Conservation (phyloP, 2,797 vertebrate genomes). For the Hozukius guyotensis region DNA sequence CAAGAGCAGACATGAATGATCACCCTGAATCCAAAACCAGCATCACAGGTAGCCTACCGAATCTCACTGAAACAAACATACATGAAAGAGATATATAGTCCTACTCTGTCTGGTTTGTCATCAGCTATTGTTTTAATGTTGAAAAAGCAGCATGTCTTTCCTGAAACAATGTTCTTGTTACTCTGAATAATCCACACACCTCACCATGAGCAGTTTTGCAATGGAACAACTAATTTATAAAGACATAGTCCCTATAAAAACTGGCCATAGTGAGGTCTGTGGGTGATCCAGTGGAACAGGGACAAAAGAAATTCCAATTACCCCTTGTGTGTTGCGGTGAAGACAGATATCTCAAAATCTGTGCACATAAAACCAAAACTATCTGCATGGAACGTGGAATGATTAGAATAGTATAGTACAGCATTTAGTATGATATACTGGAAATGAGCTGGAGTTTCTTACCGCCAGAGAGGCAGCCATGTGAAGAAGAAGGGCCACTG, state of each 20-base stretch:
- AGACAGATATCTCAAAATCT: background rate
- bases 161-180: too few relatives aligned
- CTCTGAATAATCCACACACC: too few relatives aligned
- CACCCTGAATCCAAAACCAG: background rate
- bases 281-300: background rate
- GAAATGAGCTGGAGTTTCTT: constrained; percentile 13
- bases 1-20: background rate
- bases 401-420: background rate
- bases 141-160: too few relatives aligned
- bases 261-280: too few relatives aligned
- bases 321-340: background rate
- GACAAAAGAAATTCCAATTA: background rate
- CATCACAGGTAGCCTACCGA: background rate
- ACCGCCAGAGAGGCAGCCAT: constrained; percentile 41
- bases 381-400: background rate
- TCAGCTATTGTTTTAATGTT: background rate
- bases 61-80: background rate
- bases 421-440: background rate
- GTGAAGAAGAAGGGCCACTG: constrained; percentile 40
- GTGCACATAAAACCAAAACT: background rate
- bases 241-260: too few relatives aligned
- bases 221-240: too few relatives aligned
- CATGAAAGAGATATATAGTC: background rate
- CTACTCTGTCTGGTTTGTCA: background rate
- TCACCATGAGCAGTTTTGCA: too few relatives aligned